Conservation (phyloP, 2,113 vertebrate genomes). For the Apodemus speciosus region DNA sequence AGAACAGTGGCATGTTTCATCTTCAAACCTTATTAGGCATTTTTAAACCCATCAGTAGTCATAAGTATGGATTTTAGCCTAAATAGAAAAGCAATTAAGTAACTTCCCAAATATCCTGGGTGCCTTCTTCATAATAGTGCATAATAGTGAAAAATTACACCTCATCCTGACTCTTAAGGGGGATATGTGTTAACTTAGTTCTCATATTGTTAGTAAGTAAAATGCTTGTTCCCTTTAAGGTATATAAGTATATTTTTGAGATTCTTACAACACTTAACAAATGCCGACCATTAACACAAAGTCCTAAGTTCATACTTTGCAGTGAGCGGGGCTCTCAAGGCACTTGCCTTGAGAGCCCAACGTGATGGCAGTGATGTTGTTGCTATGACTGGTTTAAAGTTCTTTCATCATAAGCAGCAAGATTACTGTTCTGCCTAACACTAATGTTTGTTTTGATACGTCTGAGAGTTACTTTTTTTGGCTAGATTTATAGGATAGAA, state of each 20-base stretch:
- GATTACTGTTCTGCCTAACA: neutral
- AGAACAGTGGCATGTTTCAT: neutral
- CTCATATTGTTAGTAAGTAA: neutral
- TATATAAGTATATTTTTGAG: neutral
- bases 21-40: neutral
- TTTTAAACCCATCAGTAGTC: neutral
- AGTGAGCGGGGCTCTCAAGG: neutral
- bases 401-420: neutral
- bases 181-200: neutral
- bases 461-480: neutral
- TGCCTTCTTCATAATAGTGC: constrained; percentile 5
- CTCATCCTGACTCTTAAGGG: constrained; percentile 3
- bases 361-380: neutral
- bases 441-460: neutral
- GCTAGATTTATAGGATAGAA: neutral
- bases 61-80: constrained; percentile 9
- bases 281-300: neutral
- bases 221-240: neutral
- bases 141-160: neutral
- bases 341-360: neutral
- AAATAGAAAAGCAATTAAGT: constrained; percentile 12
- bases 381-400: neutral
- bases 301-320: neutral
- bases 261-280: neutral
- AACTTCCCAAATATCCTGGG: constrained; percentile 21